phyloP scores from a whole-genome alignment of 1,140 invertebrate species.

The Lucilia cuprina region DNA sequence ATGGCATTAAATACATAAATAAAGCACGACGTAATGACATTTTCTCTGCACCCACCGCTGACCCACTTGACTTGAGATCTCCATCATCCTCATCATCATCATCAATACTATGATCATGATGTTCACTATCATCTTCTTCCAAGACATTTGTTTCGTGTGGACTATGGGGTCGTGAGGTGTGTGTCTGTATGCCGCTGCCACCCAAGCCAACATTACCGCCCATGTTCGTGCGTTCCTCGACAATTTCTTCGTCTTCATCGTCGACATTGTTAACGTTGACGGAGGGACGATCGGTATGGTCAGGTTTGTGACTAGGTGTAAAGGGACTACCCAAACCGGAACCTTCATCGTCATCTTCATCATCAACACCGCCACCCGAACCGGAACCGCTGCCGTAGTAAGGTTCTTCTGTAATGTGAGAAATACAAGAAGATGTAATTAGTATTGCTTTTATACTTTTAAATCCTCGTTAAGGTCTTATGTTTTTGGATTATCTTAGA shows the following conservation, averaged over 20 bases:
- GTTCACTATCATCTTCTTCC: constrained; percentile 33
- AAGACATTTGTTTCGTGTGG: constrained; percentile 47
- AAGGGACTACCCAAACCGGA: constrained; percentile 58
- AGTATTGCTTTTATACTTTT: no score
- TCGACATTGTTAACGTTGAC: constrained; percentile 47
- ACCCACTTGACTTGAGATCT: constrained; percentile 33
- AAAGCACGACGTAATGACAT: constrained; percentile 72
- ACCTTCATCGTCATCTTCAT: constrained; percentile 65
- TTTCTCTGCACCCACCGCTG: constrained; percentile 60
- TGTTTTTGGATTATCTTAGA: no score
- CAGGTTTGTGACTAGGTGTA: constrained; percentile 54
- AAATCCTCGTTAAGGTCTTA: no score
- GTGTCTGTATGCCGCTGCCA: constrained; percentile 34
- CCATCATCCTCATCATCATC: constrained; percentile 39
- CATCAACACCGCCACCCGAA: constrained; percentile 65
- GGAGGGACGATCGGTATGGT: constrained; percentile 50
- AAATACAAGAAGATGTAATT: not conserved
- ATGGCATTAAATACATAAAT: constrained; percentile 77
- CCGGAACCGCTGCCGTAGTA: constrained; percentile 69
- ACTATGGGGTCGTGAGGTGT: constrained; percentile 32
- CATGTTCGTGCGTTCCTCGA: constrained; percentile 38
- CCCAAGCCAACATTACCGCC: constrained; percentile 40
- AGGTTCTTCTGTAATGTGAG: constrained; percentile 63
- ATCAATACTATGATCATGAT: constrained; percentile 35
- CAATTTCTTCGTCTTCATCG: constrained; percentile 52